phyloP scores from a whole-genome alignment of 2,113 vertebrate genomes.

The Stomatorhinus ivindoensis region DNA sequence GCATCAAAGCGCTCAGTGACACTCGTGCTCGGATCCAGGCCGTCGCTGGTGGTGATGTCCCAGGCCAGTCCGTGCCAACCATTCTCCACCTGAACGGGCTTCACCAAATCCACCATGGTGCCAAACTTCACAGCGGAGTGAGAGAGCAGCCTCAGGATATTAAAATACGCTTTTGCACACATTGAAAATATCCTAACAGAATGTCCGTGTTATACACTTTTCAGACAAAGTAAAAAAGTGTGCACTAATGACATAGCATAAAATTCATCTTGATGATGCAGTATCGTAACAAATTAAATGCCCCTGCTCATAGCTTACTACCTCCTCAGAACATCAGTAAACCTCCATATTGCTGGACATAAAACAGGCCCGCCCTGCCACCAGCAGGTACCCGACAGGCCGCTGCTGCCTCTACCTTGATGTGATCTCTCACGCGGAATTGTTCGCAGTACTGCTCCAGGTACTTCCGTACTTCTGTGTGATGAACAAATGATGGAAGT shows the following conservation, averaged over 20 bases:
- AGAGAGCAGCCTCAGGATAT: background rate
- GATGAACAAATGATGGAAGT: conserved; percentile 43
- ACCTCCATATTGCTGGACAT: background rate
- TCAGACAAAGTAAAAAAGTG: background rate
- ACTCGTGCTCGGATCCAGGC: conserved; percentile 13
- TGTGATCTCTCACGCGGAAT: conserved; percentile 32
- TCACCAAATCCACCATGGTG: conserved; percentile 40
- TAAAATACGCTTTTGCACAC: background rate
- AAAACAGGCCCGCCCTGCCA: background rate
- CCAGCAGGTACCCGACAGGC: background rate
- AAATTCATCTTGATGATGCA: background rate
- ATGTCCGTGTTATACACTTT: background rate
- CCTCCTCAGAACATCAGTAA: background rate
- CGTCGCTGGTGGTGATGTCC: conserved; percentile 39
- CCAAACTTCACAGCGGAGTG: conserved; percentile 37
- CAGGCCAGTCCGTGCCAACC: conserved; percentile 38
- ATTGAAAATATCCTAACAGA: background rate
- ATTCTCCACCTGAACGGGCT: conserved; percentile 30
- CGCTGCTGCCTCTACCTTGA: conserved; percentile 31
- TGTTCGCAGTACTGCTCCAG: conserved; percentile 41
- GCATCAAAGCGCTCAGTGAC: conserved; percentile 49
- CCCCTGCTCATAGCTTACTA: background rate
- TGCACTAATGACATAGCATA: background rate
- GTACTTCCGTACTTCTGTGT: conserved; percentile 39
- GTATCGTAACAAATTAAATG: background rate